Conservation (phyloP, 2,113 vertebrate species). For the Thalassoma bifasciatum region DNA sequence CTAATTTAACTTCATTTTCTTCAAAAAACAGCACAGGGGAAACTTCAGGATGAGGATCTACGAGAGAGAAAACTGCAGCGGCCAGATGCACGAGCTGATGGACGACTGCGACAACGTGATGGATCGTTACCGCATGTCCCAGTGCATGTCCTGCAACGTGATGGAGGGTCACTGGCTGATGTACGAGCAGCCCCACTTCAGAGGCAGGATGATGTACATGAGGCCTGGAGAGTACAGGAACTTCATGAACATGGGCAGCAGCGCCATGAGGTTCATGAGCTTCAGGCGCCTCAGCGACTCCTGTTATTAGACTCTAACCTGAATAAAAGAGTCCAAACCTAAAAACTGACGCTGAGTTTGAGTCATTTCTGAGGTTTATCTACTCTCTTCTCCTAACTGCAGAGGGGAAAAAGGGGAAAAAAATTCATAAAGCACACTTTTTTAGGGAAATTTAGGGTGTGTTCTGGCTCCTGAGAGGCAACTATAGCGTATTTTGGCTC, state of each 20-base stretch:
- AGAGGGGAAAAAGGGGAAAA: too few species aligned
- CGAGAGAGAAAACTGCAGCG: conserved; percentile 82
- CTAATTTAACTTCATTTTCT: too few species aligned
- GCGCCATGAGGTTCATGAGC: conserved; percentile 73
- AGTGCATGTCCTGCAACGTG: conserved; percentile 83
- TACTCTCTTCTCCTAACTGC: too few species aligned
- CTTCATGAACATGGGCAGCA: conserved; percentile 71
- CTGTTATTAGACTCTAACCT: conserved; percentile 66
- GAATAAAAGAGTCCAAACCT: conserved; percentile 71
- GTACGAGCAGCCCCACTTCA: conserved; percentile 80
- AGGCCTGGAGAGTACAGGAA: conserved; percentile 78
- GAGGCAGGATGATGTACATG: conserved; percentile 79
- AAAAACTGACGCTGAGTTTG: not conserved
- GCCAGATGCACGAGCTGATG: conserved; percentile 80
- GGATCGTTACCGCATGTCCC: conserved; percentile 79
- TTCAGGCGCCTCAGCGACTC: conserved; percentile 78
- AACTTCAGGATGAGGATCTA: conserved; percentile 82
- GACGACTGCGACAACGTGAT: conserved; percentile 80
- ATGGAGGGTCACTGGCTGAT: conserved; percentile 85
- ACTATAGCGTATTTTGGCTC: too few species aligned
- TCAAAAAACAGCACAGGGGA: conserved; percentile 69
- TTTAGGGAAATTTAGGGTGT: too few species aligned
- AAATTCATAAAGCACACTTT: too few species aligned
- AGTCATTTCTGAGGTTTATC: conserved; percentile 21
- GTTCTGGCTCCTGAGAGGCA: too few species aligned